Evolutionary conservation across 2,113 vertebrate genomes (phyloP).

Genomic region (Gallinago media): DNA sequence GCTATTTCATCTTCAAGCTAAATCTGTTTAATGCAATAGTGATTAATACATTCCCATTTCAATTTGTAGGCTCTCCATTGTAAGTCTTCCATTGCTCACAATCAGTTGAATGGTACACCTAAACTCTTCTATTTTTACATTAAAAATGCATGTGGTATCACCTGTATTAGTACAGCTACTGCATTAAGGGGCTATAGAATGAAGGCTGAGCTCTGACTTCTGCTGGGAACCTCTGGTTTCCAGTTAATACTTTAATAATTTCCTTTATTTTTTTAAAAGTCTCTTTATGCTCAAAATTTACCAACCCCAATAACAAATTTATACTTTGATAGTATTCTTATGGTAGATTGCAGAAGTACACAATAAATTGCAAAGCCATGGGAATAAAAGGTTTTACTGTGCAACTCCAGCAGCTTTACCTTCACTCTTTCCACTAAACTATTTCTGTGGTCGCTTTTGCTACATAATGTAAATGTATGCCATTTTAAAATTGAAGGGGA

Average conservation of each 20-base stretch:
- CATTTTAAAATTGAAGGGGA: neutral
- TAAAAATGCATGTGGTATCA: neutral
- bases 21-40: conserved; percentile 58
- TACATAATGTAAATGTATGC: neutral
- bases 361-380: neutral
- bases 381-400: neutral
- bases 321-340: neutral
- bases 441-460: neutral
- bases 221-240: neutral
- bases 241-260: neutral
- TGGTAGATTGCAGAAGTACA: neutral
- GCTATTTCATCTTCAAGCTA: conserved; percentile 67
- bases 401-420: neutral
- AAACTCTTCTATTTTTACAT: neutral
- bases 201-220: neutral
- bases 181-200: neutral
- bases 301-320: neutral
- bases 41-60: conserved; percentile 64
- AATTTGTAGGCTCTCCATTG: conserved; percentile 50
- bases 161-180: neutral
- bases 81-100: conserved; percentile 58
- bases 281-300: neutral
- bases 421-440: neutral
- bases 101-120: neutral
- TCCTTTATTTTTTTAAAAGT: neutral